Conservation (phyloP, 2,797 vertebrate genomes). For the Ptychobarbus kaznakovi region DNA sequence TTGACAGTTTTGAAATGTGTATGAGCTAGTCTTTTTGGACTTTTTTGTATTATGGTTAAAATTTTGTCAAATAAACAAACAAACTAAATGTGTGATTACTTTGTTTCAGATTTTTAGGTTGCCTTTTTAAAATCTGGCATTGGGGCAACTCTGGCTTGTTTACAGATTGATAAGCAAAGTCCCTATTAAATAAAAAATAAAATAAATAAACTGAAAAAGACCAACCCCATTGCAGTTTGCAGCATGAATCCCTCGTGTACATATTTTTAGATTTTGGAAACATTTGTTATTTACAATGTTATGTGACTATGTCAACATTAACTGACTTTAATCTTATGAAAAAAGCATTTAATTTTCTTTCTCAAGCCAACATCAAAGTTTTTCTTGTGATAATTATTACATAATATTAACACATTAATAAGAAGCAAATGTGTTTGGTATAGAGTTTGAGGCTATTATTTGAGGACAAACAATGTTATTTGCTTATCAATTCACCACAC, state of each 20-base stretch:
- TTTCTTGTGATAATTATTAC: not conserved
- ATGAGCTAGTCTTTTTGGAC: no score
- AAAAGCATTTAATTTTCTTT: not conserved
- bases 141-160: not conserved
- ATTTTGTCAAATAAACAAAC: no score
- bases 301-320: not conserved
- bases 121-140: not conserved
- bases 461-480: not conserved
- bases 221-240: not conserved
- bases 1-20: no score
- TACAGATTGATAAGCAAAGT: not conserved
- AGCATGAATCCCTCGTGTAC: not conserved
- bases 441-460: no score
- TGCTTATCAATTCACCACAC: conserved; percentile 26
- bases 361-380: not conserved
- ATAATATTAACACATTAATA: not conserved
- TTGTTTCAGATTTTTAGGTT: not conserved
- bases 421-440: not conserved
- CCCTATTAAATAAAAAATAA: not conserved
- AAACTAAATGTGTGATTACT: not conserved
- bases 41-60: no score
- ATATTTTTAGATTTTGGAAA: not conserved
- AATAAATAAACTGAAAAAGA: not conserved
- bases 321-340: not conserved
- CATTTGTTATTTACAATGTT: not conserved